phyloP scores from a whole-genome alignment of 2,888 invertebrate species.

The Fissipunctia ypsillon region DNA sequence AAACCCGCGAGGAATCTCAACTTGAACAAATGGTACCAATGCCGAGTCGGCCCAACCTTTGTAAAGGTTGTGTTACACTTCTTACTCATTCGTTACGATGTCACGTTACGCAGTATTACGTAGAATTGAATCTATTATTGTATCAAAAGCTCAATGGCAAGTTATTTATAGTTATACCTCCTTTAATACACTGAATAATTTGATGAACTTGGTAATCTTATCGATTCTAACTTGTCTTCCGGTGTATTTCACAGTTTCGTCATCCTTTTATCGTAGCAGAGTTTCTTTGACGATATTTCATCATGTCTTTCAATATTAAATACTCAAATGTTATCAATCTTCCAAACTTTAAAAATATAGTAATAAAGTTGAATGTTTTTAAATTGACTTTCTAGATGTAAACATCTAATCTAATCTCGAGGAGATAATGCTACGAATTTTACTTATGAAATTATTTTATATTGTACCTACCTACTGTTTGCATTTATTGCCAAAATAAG shows the following conservation, averaged over 20 bases:
- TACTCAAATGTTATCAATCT: constrained; percentile 56
- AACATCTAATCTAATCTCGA: constrained; percentile 51
- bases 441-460: constrained; percentile 57
- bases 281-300: constrained; percentile 51
- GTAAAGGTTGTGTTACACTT: constrained; percentile 69
- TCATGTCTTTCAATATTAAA: constrained; percentile 48
- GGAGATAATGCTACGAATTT: constrained; percentile 62
- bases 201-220: constrained; percentile 57
- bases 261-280: constrained; percentile 56
- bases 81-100: constrained; percentile 56
- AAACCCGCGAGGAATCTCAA: constrained; percentile 58
- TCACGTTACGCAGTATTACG: constrained; percentile 80
- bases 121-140: constrained; percentile 80
- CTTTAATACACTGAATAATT: constrained; percentile 47
- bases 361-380: constrained; percentile 41
- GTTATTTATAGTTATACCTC: constrained; percentile 53
- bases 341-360: constrained; percentile 44
- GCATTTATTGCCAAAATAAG: constrained; percentile 70
- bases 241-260: constrained; percentile 58
- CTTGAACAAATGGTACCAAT: constrained; percentile 23
- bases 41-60: constrained; percentile 26
- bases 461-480: constrained; percentile 62
- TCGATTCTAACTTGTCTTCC: constrained; percentile 74
- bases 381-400: constrained; percentile 53
- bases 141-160: constrained; percentile 88